Base-by-base conservation (phyloP, 2,888 invertebrate species). In the Pristionchus arcanus region DNA sequence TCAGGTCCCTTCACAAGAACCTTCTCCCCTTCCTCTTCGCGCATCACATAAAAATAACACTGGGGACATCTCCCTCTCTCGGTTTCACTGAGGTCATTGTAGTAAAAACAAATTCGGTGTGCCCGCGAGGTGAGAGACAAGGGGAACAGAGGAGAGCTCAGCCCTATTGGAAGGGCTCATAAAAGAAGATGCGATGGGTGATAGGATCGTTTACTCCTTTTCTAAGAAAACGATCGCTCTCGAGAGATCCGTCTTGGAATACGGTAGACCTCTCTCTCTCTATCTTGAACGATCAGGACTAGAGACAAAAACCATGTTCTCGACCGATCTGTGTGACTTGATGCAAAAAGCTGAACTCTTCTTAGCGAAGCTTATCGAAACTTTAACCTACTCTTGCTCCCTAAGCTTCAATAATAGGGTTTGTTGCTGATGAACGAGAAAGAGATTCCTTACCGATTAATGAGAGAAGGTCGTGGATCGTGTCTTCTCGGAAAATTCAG, bases 401-500 rank as follows among this genome's bases (percentile, higher is more conserved):
- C 42, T 42, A 42, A 5, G 3, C 42, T 49, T 7, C 11, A 49
- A 9, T 49, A 49, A 49, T 9, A 49, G 7, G 42, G 42, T 49
- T 3, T 13, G 42, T 49, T 7, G 11, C 42, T 13, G 42, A 11
- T 9, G 13, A 49, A 49, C 42, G 7, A 25, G 0, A 15, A 68
- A 31, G 15, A 5, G 28, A 74, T 3, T 74, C 2, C 28, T 42
- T 34, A 89, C 89, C 89, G 21, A 37, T 89, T 81, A 28, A 89
- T 68, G 28, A 89, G 83, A 1, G 89, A 83, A 3, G 89, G 89
- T 59, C 83, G 59, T 2, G 89, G 89, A 15, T 89, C 89, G 21
- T 91, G 90, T 28, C 92, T 74, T 42, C 92, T 90, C 4, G 92
- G 91, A 87, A 92, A 92, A 77, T 92, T 89, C 74, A 93, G 90